Base-by-base conservation (phyloP, 2,113 vertebrate species). In the Rhizomys pruinosus region DNA sequence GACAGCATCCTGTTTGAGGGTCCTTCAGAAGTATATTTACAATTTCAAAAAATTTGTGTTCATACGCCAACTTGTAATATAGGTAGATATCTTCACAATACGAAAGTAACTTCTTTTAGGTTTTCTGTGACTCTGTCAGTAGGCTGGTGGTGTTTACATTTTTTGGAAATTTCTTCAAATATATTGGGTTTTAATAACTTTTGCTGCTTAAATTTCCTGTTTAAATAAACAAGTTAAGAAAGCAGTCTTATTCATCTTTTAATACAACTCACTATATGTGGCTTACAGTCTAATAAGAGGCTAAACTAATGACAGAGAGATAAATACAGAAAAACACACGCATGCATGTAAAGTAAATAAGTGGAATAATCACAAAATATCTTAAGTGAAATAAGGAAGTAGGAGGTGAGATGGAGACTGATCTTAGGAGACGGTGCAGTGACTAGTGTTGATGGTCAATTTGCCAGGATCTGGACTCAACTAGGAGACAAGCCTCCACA, bases 161-260 rank as follows among this genome's bases (percentile, higher is more conserved):
- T 99, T 84, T 98, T 98, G 3, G 99, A 99, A 76, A 99, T 98
- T 85, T 99, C 99, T 97, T 99, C 98, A 72, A 99, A 99, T 27
- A 99, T 90, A 93, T 94, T 7, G 0, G 98, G 95, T 95, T 92
- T 97, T 78, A 99, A 98, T 0, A 98, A 97, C 3, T 95, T 96
- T 57, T 99, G 98, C 1, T 98, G 98, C 94, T 98, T 99, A 57
- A 99, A 98, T 96, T 99, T 25, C 57, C 39, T 69, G 7, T 94
- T 90, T 73, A 79, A 85, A 82, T 55, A 74, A 91, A 91, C 10
- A 74, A 94, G 94, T 87, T 19, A 4, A 81, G 34, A 63, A 93
- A 57, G 37, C 11, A 22, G 44, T 16, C 1, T 23, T 37, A 61
- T 59, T 84, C 27, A 74, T 85, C n/a, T 79, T 78, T 44, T 87